Evolutionary conservation across 1,140 invertebrate species (phyloP), one percentile per base, ranked within the genome.

Genomic region (Pseudomyrmex dendroicus): DNA sequence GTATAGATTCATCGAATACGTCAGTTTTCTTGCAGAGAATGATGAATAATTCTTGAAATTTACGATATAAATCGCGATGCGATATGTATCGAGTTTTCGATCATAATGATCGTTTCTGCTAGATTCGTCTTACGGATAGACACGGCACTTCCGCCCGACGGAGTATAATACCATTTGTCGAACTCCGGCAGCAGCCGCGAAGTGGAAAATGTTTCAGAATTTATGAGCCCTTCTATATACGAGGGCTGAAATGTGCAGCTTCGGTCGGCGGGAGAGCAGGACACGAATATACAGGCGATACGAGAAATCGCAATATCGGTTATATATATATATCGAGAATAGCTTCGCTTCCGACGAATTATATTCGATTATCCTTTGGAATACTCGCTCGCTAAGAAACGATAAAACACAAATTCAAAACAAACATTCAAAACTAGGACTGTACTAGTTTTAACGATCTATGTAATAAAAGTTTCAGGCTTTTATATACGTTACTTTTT

Each of bases 141-240:
- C 46, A 50, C 12, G n/a, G 15, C 22, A 7, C 12, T 77, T 63
- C 64, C n/a, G 22, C 15, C 54, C 25, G 25, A 46, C 48, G 48
- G 66, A 78, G 54, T 78, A 63, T 70, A 54, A 84, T 84, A 15
- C 44, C 64, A 80, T 80, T 84, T 84, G 83, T 80, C 25, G 56
- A 62, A 25, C 57, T 25, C 25, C 12, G 22, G 61, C 22, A 4
- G 46, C 44, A 78, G 46, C 12, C 63, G 22, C 63, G 46, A 84
- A 66, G 35, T 63, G 59, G 76, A 66, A 84, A 84, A 84, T 72
- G 61, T 80, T 64, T 35, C 44, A 63, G 50, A 80, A 84, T 78
- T 84, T 84, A 84, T 78, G 73, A 62, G 25, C 35, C 64, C 22
- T 8, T 62, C 15, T 35, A 15, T 50, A 44, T 13, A 66, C 25